Percentiles rank a stretch among this genome's conserved stretches.
Evolutionary conservation across 1,140 invertebrate species (phyloP).

Genomic region (Papilio aristodemus): DNA sequence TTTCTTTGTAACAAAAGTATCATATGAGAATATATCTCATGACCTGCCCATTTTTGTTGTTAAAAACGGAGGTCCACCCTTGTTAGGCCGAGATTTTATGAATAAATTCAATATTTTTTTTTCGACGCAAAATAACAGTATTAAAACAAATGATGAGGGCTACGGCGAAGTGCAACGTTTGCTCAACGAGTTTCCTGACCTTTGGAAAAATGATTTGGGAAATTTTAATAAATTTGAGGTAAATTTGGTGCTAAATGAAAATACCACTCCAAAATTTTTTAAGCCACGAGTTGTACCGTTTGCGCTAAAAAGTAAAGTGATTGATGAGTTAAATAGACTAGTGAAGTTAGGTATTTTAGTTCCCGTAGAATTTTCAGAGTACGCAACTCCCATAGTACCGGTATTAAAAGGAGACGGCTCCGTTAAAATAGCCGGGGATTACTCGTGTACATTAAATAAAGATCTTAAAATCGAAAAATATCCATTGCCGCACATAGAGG

Average conservation of each 20-base stretch:
- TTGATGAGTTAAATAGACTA: slow-evolving; percentile 39
- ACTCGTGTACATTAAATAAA: slow-evolving; percentile 35
- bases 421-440: slow-evolving; percentile 48
- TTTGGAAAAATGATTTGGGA: slow-evolving; percentile 45
- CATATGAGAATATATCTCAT: not conserved
- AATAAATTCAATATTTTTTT: slow-evolving; percentile 39
- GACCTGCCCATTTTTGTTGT: slow-evolving; percentile 35
- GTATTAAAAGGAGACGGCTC: slow-evolving; percentile 40
- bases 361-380: slow-evolving; percentile 21
- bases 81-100: slow-evolving; percentile 52
- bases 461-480: slow-evolving; percentile 42
- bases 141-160: slow-evolving; percentile 12
- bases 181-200: slow-evolving; percentile 31
- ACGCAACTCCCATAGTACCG: slow-evolving; percentile 46
- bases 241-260: slow-evolving; percentile 39
- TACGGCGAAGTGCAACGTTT: slow-evolving; percentile 24
- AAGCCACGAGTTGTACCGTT: slow-evolving; percentile 36
- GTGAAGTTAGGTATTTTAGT: slow-evolving; percentile 43
- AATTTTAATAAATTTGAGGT: slow-evolving; percentile 50
- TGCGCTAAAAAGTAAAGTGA: slow-evolving; percentile 35
- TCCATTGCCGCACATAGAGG: slow-evolving; percentile 44
- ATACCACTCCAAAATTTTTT: slow-evolving; percentile 42
- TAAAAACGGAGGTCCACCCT: slow-evolving; percentile 37
- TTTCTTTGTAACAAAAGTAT: slow-evolving; percentile 25
- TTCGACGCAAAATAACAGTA: slow-evolving; percentile 20